Base-by-base conservation (phyloP, 2,888 invertebrate genomes). In the Coenonympha glycerion region DNA sequence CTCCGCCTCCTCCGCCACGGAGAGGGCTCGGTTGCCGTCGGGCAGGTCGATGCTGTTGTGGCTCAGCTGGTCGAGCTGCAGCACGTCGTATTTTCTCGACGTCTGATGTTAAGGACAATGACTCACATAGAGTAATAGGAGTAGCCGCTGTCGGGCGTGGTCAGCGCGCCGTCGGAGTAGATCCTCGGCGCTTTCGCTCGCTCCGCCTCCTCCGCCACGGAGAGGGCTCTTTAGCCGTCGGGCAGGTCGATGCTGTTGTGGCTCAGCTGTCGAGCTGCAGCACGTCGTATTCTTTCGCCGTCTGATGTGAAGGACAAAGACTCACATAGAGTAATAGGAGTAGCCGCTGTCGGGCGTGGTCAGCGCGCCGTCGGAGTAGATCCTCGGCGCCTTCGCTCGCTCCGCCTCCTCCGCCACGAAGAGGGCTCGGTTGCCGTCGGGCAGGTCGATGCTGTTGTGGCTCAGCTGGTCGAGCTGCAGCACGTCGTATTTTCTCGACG, bases 401-500 rank as follows among this genome's bases (percentile, higher is more conserved):
- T 94, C 94, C 59, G 91, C 92, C 67, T 94, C 94, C 60, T 94
- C 95, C 55, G 94, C 94, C 53, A 92, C 90, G 69, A 93, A 92
- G 64, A 94, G 84, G 0, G 87, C 88, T 88, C 93, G 76, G 86
- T 93, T 94, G 64, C 92, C 91, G 69, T 91, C 92, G 59, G 92
- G 85, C 30, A 89, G 81, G 58, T 89, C 89, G 53, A 91, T 90
- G 62, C 74, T 88, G 69, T 91, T 90, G 61, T 89, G 89, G 48
- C 63, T 80, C 28, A 82, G 61, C 62, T 90, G 90, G 65, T 91
- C 90, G 66, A 91, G 81, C 62, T 90, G 89, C 9, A 93, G 83
- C 34, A 92, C 91, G 72, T 93, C 93, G 81, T 93, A 93, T 72
- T n/a, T n/a, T n/a, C n/a, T n/a, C n/a, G n/a, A n/a, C n/a, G n/a